Base-by-base conservation (phyloP, 2,888 invertebrate species). In the Trichogramma dendrolimi region DNA sequence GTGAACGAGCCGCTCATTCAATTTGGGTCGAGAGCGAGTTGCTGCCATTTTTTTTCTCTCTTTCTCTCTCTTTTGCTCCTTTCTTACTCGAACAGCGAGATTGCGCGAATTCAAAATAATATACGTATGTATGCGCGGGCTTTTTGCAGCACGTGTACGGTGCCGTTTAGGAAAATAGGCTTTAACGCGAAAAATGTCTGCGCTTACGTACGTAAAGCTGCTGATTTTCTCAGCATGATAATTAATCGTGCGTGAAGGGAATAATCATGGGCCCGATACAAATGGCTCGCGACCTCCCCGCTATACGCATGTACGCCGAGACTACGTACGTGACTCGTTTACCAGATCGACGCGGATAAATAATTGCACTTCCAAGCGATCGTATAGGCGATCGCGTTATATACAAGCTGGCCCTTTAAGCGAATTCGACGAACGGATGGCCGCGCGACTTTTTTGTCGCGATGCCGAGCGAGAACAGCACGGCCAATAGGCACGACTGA, bases 311-410 rank as follows among this genome's bases (percentile, higher is more conserved):
- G 50, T 53, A 38, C 39, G n/a, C 43, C 60, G 60, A 55, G 55
- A 49, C 44, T 41, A 46, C 40, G 43, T 75, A 74, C 72, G 74
- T 74, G 74, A 74, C 70, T 67, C 67, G 66, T 72, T 70, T 75
- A 69, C 72, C 62, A 64, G 70, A 72, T 70, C 70, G 69, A 51
- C 10, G 4, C 60, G 70, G 73, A 73, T 72, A 74, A 74, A 74
- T 72, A 74, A 74, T 74, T 74, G 70, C 69, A 27, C 60, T 42
- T 51, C 27, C 27, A 27, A 27, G 27, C 27, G 27, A 27, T 27
- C 27, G 27, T 27, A 27, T 27, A 27, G 27, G 27, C 68, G 70
- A 68, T 70, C 58, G 55, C 40, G 61, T 56, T 56, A 27, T 64
- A 69, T 66, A 49, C 48, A 38, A 49, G 49, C 52, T 58, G 49